Conservation (phyloP, 2,888 invertebrate genomes). For the Lasioglossum lativentre region DNA sequence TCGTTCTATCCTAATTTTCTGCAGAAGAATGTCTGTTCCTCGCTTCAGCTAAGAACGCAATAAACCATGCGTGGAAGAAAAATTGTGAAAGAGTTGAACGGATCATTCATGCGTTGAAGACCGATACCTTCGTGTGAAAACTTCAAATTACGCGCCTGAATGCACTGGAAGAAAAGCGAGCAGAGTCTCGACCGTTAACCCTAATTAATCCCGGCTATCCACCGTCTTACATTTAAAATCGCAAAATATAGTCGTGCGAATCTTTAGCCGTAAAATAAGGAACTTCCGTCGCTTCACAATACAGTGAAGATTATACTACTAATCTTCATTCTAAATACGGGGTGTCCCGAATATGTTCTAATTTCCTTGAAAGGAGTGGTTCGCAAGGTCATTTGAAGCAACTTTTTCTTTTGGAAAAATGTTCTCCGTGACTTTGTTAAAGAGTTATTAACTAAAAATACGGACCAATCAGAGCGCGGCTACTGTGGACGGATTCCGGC, state of each 20-base stretch:
- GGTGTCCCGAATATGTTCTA: too few species aligned
- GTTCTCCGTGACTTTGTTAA: too few species aligned
- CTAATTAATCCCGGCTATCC: background rate
- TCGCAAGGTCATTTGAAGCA: too few species aligned
- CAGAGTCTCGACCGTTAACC: background rate
- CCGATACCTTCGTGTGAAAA: conserved; percentile 1
- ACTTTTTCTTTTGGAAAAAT: too few species aligned
- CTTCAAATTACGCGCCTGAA: conserved; percentile 10
- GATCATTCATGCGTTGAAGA: conserved; percentile 5
- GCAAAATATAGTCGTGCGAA: background rate
- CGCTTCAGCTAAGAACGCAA: background rate
- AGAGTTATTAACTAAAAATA: too few species aligned
- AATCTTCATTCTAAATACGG: too few species aligned
- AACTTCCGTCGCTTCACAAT: too few species aligned
- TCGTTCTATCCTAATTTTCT: background rate
- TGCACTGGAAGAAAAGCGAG: background rate
- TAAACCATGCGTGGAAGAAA: background rate
- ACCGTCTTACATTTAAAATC: background rate
- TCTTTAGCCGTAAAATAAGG: background rate
- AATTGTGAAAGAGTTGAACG: conserved; percentile 11
- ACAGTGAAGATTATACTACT: too few species aligned
- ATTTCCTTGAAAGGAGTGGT: too few species aligned
- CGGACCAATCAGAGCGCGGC: too few species aligned
- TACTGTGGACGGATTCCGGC: too few species aligned
- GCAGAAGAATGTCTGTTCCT: background rate